Base-by-base conservation (phyloP, 2,113 vertebrate genomes). In the Erinaceus europaeus region DNA sequence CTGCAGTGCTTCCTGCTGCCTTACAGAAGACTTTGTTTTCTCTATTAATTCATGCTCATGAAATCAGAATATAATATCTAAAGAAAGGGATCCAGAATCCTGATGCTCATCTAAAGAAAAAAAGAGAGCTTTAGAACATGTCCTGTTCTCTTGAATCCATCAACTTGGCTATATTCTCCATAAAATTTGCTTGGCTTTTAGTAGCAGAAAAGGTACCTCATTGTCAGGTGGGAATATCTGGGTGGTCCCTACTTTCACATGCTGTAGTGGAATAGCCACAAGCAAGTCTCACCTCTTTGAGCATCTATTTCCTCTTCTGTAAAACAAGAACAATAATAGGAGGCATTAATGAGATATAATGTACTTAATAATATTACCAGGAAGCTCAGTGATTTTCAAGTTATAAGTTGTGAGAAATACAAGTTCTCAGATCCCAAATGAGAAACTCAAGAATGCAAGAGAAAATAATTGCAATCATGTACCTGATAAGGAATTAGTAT, bases 371-470 rank as follows among this genome's bases (percentile, higher is more conserved):
- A 7, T 27, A 15, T 50, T 36, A 21, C 34, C 5, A 14, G 10
- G 2, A 29, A n/a, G 2, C 10, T 21, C 52, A 55, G 53, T 21
- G 53, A 55, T 68, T 87, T 73, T 87, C 68, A 59, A 67, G 61
- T 4, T 65, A 40, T 52, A 73, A 57, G 29, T 86, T 94, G 44
- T 61, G 61, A 80, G 62, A 92, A 86, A 83, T 84, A 5, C 46
- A 76, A 55, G 57, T 38, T 72, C 64, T 68, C 32, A 55, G 73
- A 29, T 1, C 7, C 36, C 21, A 64, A n/a, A 86, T 67, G 44
- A 67, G 90, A 88, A 69, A 38, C 29, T 73, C 27, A 62, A 34
- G 40, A 2, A 15, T 23, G 3, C 25, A 40, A 29, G n/a, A 77
- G 40, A 77, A 81, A 68, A 48, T 62, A 80, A 67, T 90, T 76